A percentile compares a stretch with the other conserved stretches of the same genome.
phyloP scores from a whole-genome alignment of 2,888 invertebrate genomes.

The Melinaea marsaeus region DNA sequence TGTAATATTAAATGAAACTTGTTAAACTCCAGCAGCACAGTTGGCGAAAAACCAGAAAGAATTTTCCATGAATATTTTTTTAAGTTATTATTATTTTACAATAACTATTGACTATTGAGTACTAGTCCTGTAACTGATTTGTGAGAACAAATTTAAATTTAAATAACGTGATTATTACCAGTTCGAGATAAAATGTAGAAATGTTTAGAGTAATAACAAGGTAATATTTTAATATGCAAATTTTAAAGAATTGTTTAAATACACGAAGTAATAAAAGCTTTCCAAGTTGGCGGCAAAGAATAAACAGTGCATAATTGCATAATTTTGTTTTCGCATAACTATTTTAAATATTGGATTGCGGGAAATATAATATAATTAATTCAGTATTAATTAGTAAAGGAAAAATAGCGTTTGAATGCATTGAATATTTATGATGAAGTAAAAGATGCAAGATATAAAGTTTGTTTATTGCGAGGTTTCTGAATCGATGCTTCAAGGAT shows the following conservation, averaged over 20 bases:
- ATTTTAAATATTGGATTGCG: constrained; percentile 4
- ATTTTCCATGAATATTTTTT: no score
- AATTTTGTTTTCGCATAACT: not conserved
- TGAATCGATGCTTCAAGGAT: constrained; percentile 22
- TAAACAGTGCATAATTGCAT: constrained; percentile 1
- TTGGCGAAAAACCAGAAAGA: no score
- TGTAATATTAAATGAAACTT: no score
- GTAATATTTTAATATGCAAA: not conserved
- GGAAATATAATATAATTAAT: constrained; percentile 6
- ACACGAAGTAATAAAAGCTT: not conserved
- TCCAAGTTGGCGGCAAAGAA: not conserved
- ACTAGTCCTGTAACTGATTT: no score
- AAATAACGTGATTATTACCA: no score
- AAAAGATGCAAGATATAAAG: constrained; percentile 23
- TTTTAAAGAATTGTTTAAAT: not conserved
- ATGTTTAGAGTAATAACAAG: not conserved
- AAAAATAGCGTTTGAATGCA: constrained; percentile 13
- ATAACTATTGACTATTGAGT: no score
- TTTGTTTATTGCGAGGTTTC: constrained; percentile 24
- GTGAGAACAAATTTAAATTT: no score
- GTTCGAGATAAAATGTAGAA: not conserved
- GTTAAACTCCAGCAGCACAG: no score
- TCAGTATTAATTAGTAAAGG: constrained; percentile 13
- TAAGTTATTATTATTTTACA: no score
- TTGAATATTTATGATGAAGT: constrained; percentile 26